Evolutionary conservation across 2,888 invertebrate species (phyloP).

Genomic region (Agriotes lineatus): DNA sequence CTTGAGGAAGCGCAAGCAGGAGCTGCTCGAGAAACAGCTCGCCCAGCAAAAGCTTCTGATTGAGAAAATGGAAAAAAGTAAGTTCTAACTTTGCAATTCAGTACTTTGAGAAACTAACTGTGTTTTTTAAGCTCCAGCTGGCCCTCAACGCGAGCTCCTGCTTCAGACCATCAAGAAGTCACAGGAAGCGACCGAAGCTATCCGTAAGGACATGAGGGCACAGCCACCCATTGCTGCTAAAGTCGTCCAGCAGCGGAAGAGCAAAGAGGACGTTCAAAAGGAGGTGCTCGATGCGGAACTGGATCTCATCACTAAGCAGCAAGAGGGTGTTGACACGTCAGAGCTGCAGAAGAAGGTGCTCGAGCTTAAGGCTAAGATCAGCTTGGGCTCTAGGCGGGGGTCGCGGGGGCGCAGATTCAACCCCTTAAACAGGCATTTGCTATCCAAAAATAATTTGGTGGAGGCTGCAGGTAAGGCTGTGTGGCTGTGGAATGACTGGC

Average conservation of each 20-base stretch:
- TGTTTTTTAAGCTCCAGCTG: conserved; percentile 69
- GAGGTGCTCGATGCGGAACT: conserved; percentile 92
- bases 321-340: conserved; percentile 87
- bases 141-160: conserved; percentile 81
- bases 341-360: conserved; percentile 82
- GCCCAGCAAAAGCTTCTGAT: conserved; percentile 88
- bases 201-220: conserved; percentile 76
- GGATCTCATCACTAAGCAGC: conserved; percentile 90
- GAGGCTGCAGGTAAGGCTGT: conserved; percentile 48
- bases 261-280: conserved; percentile 86
- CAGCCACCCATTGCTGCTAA: conserved; percentile 49
- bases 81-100: no score
- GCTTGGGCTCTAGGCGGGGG: conserved; percentile 62
- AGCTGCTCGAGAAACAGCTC: conserved; percentile 89
- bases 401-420: conserved; percentile 62
- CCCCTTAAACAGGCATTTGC: conserved; percentile 60
- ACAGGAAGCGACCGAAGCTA: conserved; percentile 85
- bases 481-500: not conserved
- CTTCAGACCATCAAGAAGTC: conserved; percentile 85
- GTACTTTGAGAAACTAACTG: not conserved
- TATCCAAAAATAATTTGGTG: conserved; percentile 62
- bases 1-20: conserved; percentile 86
- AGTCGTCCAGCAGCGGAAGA: conserved; percentile 68
- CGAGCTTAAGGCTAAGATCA: conserved; percentile 76
- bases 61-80: conserved; percentile 83